Evolutionary conservation across 2,113 vertebrate species (phyloP), one percentile per base, ranked within the genome.

Genomic region (Theristicus caerulescens): DNA sequence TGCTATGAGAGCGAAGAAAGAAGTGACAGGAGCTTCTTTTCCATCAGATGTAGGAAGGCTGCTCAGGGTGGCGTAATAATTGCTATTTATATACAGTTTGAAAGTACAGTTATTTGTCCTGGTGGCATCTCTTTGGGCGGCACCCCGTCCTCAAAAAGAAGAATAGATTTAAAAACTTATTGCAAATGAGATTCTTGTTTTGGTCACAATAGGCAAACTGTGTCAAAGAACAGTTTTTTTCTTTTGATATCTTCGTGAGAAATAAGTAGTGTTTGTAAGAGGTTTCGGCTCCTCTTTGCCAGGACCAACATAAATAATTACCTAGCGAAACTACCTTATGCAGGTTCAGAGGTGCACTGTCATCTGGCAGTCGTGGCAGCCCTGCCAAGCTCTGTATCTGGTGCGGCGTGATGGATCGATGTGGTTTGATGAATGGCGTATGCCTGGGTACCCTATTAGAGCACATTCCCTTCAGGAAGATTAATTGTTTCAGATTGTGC

Each of bases 341-440:
- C 31, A 88, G 91, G 69, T 83, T 87, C 80, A 13, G 83, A 94
- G 91, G 40, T 79, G 88, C 58, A 12, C 52, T 88, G 95, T 96
- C 91, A 64, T n/a, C 81, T 84, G 52, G 90, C 38, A 9, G 26
- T 71, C 2, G 6, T 27, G 12, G 94, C 89, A 95, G 83, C 67
- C 40, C 76, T 93, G 87, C 94, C 93, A 86, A 71, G 64, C 69
- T 20, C 59, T 1, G 27, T 89, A n/a, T 40, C n/a, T 93, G 91
- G 82, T 66, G 74, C 66, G 13, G 59, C 4, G 2, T 98, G 97
- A 98, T 98, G 88, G 93, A 98, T 98, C 5, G 70, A 40, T 47
- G 32, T 64, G 32, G 34, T 78, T 49, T 98, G 98, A 98, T 97
- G 97, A 92, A 98, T 96, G 94, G 69, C 10, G 2, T 47, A 4